Base-by-base conservation (phyloP, 2,888 invertebrate genomes). In the Helicoverpa assulta region DNA sequence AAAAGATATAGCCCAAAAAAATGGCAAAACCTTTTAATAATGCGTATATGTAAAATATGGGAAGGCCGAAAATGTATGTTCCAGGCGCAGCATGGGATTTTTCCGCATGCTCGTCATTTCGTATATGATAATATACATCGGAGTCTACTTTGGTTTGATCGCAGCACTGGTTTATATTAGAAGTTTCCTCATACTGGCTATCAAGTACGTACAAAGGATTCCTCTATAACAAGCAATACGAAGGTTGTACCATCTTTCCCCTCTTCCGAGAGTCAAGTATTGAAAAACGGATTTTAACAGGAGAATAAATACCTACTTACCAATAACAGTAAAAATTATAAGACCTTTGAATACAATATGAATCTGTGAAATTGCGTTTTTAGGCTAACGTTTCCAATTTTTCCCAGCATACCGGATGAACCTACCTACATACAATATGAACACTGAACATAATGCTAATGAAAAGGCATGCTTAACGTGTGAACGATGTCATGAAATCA, bases 101-200 rank as follows among this genome's bases (percentile, higher is more conserved):
- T 54, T 94, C 64, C 92, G 94, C 65, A 76, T 87, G 53, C 58
- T 93, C n/a, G 82, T 93, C 33, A 83, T 94, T 57, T 18, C 89
- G 50, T 95, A 95, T 79, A 90, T 95, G 86, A 78, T 94, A 3
- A 14, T 91, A 18, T 95, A 91, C 73, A 84, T 93, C 19, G 76
- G 76, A 2, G 53, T 90, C 57, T 95, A 95, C 78, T 90, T 95
- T 51, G 91, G 91, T 47, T 73, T 95, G 43, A 86, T 95, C 16
- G 91, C 87, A 70, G 89, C 84, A n/a, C 86, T 95, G 6, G 81
- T 94, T 40, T 95, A 94, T 74, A 67, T 92, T 16, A 89, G 94
- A 73, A 92, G 88, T 78, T 73, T 87, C 26, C 75, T 92, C 29
- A 70, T 82, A 64, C 70, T 89, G 60, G 77, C 86, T 66, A 75